These are phyloP conservation scores for Emys orbicularis DNA, from an alignment of 2,797 vertebrate genomes.

Conservation along the genomic window DNA sequence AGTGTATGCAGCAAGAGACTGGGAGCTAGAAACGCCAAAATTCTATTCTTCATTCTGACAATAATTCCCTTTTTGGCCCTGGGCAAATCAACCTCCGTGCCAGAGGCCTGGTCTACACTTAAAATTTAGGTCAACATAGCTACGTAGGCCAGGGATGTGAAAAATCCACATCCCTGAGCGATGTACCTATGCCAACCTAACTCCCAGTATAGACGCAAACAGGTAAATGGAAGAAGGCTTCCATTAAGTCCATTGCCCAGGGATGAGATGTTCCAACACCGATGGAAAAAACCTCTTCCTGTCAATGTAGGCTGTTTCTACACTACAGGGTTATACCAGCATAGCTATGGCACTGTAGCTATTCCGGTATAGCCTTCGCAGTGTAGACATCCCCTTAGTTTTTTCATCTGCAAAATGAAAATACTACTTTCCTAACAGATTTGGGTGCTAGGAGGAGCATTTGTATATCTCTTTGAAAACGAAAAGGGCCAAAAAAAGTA, in stretches of 20 bases:
- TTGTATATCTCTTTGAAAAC: constrained; percentile 1
- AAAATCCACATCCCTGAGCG: too few relatives aligned
- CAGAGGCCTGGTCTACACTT: background rate
- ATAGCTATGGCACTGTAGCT: too few relatives aligned
- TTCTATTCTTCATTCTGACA: background rate
- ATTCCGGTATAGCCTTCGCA: too few relatives aligned
- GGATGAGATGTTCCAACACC: background rate
- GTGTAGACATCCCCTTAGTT: background rate
- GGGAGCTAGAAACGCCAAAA: background rate
- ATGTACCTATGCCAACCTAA: too few relatives aligned
- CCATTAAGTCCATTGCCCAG: background rate
- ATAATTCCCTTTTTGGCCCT: background rate
- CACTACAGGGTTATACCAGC: too few relatives aligned
- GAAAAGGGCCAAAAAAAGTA: constrained; percentile 5
- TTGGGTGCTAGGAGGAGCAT: background rate
- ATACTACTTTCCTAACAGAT: background rate
- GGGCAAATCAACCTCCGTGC: background rate
- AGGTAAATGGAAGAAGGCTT: too few relatives aligned
- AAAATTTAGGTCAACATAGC: background rate
- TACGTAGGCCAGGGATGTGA: too few relatives aligned
- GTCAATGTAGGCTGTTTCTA: background rate
- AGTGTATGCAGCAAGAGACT: background rate
- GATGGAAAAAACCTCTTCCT: background rate
- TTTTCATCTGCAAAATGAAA: background rate
- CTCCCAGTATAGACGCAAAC: too few relatives aligned